Conservation (phyloP, 2,113 vertebrate genomes). For the Geococcyx californianus region DNA sequence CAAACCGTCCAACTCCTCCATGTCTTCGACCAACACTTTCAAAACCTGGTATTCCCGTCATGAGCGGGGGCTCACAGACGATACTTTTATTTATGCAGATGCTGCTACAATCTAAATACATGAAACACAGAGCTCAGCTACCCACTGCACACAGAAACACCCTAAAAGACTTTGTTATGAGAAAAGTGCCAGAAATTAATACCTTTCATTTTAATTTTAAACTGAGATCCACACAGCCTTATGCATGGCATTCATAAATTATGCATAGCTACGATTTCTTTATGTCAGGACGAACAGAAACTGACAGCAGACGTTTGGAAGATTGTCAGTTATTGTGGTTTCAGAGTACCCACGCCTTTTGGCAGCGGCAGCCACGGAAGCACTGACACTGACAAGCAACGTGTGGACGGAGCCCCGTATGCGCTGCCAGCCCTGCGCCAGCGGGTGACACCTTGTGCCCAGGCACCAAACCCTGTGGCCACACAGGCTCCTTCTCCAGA, state of each 20-base stretch:
- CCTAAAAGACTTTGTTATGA: background rate
- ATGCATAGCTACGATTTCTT: background rate
- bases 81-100: background rate
- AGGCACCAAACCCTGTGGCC: too few relatives aligned
- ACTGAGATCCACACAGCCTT: background rate
- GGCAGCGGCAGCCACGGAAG: background rate
- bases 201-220: constrained; percentile 4
- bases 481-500: too few relatives aligned
- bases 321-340: background rate
- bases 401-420: background rate
- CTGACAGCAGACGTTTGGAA: constrained; percentile 31
- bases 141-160: background rate
- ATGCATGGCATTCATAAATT: constrained; percentile 13
- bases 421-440: too few relatives aligned
- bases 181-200: background rate
- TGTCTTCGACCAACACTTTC: background rate
- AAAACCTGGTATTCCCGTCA: rapidly evolving
- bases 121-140: background rate
- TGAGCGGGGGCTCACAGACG: background rate
- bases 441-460: too few relatives aligned
- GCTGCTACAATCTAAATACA: background rate
- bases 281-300: background rate
- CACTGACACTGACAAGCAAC: background rate
- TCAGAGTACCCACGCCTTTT: background rate
- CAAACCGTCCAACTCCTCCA: too few relatives aligned